A percentile compares a stretch with the other conserved stretches of the same genome.
phyloP scores from a whole-genome alignment of 2,113 vertebrate genomes.

The Poeciliopsis turrubarensis region DNA sequence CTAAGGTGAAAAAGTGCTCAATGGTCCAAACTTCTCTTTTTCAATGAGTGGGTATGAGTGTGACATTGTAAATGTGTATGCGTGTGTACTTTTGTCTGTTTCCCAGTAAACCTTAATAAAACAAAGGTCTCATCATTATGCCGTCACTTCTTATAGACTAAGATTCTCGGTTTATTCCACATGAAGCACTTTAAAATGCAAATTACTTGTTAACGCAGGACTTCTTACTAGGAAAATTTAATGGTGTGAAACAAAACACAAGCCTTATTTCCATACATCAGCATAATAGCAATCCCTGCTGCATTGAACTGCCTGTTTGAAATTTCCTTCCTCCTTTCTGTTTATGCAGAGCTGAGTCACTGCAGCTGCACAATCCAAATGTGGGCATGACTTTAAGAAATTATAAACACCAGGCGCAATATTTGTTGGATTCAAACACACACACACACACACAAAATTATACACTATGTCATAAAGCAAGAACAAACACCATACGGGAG shows the following conservation, averaged over 20 bases:
- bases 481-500: neutral
- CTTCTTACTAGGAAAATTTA: slow-evolving; percentile 43
- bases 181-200: slow-evolving; percentile 67
- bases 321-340: slow-evolving; percentile 15
- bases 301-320: slow-evolving; percentile 24
- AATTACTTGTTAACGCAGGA: slow-evolving; percentile 56
- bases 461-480: neutral
- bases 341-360: slow-evolving; percentile 28
- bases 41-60: no score
- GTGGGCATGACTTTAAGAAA: neutral
- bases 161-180: slow-evolving; percentile 48
- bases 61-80: no score
- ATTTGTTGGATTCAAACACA: neutral
- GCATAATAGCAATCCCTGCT: slow-evolving; percentile 31
- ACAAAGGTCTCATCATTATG: slow-evolving; percentile 55
- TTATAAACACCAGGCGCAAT: neutral
- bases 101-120: slow-evolving; percentile 28
- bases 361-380: slow-evolving; percentile 13
- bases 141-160: slow-evolving; percentile 43
- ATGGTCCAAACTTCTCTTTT: no score
- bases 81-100: neutral
- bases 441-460: neutral
- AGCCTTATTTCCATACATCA: slow-evolving; percentile 54
- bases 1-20: no score
- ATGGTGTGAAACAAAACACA: slow-evolving; percentile 51